phyloP scores from a whole-genome alignment of 2,888 invertebrate genomes.

The Netelia fuscicornis region DNA sequence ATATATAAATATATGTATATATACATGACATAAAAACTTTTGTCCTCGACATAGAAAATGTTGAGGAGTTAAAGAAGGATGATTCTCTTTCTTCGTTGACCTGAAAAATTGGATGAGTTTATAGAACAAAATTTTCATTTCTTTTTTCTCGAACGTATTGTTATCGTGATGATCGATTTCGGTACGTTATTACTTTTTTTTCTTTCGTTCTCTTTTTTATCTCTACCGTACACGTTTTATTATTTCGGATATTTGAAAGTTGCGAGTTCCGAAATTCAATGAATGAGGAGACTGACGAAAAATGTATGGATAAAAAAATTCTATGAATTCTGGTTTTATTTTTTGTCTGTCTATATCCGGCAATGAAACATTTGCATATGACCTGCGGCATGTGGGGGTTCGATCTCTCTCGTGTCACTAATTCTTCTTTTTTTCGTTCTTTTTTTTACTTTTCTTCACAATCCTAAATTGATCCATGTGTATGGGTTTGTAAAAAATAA shows the following conservation, averaged over 20 bases:
- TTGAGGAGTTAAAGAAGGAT: constrained; percentile 68
- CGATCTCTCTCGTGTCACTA: constrained; percentile 42
- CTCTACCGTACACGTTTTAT: constrained; percentile 27
- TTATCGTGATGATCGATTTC: constrained; percentile 46
- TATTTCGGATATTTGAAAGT: constrained; percentile 51
- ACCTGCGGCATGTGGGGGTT: constrained; percentile 31
- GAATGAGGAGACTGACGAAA: constrained; percentile 15
- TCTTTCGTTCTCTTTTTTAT: constrained; percentile 11
- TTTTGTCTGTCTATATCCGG: neutral
- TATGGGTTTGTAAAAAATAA: constrained; percentile 20
- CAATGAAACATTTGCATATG: constrained; percentile 13
- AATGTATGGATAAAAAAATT: constrained; percentile 6
- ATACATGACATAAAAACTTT: constrained; percentile 62
- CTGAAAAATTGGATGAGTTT: constrained; percentile 75
- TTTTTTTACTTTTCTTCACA: neutral
- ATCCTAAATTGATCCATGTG: constrained; percentile 13
- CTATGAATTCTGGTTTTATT: neutral
- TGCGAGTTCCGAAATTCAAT: constrained; percentile 26
- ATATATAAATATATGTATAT: constrained; percentile 52
- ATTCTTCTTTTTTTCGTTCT: neutral
- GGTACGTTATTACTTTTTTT: constrained; percentile 31
- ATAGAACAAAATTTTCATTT: constrained; percentile 42
- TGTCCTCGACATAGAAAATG: constrained; percentile 74
- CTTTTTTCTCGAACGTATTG: constrained; percentile 40
- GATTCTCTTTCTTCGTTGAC: constrained; percentile 76